Evolutionary conservation across 2,113 vertebrate species (phyloP).

Genomic region (Salvelinus alpinus): DNA sequence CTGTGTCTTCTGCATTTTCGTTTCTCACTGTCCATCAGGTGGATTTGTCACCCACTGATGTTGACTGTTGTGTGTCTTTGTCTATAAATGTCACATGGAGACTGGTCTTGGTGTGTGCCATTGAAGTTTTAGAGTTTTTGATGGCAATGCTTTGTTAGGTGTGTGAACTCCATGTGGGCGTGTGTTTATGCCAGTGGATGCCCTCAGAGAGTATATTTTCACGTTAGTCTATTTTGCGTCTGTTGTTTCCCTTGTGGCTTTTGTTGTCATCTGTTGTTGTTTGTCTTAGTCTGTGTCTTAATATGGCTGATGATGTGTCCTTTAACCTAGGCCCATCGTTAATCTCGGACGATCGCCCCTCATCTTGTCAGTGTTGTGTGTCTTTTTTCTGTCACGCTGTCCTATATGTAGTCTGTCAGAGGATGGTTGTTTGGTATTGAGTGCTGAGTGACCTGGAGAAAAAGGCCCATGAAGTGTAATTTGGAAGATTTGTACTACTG

Average conservation of each 20-base stretch:
- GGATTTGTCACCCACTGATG: slow-evolving; percentile 23
- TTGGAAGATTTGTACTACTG: neutral
- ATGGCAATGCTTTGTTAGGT: neutral
- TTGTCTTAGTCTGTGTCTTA: slow-evolving; percentile 15
- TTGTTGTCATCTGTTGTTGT: slow-evolving; percentile 8
- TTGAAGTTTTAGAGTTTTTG: neutral
- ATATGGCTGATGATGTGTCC: slow-evolving; percentile 21
- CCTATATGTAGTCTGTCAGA: slow-evolving; percentile 10
- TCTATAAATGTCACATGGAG: slow-evolving; percentile 4
- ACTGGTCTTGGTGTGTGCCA: slow-evolving; percentile 27
- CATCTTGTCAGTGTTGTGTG: slow-evolving; percentile 13
- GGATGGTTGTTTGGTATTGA: slow-evolving; percentile 19
- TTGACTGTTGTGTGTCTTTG: slow-evolving; percentile 20
- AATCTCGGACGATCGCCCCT: slow-evolving; percentile 26
- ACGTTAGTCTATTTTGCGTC: neutral
- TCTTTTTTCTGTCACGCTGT: slow-evolving; percentile 34
- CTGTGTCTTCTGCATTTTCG: neutral
- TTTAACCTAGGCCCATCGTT: slow-evolving; percentile 16
- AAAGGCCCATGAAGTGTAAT: no score
- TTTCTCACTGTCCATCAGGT: slow-evolving; percentile 6
- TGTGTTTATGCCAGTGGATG: slow-evolving; percentile 11
- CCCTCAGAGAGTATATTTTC: neutral
- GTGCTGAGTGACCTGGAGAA: slow-evolving; percentile 21
- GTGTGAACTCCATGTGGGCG: neutral
- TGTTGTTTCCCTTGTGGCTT: neutral